Percentiles rank a stretch among this genome's conserved stretches.
Conservation (phyloP, 2,797 vertebrate species). For the Malurus leucopterus region DNA sequence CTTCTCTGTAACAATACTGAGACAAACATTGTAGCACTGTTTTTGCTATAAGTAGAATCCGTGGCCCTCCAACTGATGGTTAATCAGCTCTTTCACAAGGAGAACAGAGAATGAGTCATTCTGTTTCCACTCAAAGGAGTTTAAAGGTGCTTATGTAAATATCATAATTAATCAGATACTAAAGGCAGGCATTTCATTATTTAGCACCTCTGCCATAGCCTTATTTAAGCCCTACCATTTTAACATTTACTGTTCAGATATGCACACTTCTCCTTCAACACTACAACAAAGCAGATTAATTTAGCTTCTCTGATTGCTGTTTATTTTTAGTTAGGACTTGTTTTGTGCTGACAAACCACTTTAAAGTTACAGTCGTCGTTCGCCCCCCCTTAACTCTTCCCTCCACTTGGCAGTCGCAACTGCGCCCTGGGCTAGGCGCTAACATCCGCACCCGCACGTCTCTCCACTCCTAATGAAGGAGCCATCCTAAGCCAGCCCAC, state of each 20-base stretch:
- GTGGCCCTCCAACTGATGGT: slow-evolving; percentile 48
- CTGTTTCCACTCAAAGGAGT: slow-evolving; percentile 67
- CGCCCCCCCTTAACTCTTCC: not conserved
- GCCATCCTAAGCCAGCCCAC: not conserved
- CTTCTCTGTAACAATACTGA: not conserved
- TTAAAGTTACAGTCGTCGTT: slow-evolving; percentile 38
- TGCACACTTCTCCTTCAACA: slow-evolving; percentile 34
- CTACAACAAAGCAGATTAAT: slow-evolving; percentile 60
- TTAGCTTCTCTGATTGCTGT: slow-evolving; percentile 52
- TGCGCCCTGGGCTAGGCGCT: slow-evolving; percentile 13
- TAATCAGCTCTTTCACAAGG: slow-evolving; percentile 68
- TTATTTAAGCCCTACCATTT: slow-evolving; percentile 62
- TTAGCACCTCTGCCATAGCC: slow-evolving; percentile 54
- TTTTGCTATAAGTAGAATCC: slow-evolving; percentile 16
- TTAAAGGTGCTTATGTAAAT: slow-evolving; percentile 72
- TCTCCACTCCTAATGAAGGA: not conserved
- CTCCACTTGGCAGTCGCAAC: not conserved
- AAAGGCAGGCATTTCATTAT: slow-evolving; percentile 63
- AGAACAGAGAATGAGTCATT: slow-evolving; percentile 66
- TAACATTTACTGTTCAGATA: slow-evolving; percentile 53
- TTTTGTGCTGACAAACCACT: slow-evolving; percentile 54
- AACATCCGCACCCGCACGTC: slow-evolving; percentile 28
- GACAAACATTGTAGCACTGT: not conserved
- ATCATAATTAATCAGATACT: slow-evolving; percentile 68
- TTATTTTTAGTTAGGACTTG: slow-evolving; percentile 58